Evolutionary conservation across 2,113 vertebrate genomes (phyloP).

Genomic region (Nymphicus hollandicus): DNA sequence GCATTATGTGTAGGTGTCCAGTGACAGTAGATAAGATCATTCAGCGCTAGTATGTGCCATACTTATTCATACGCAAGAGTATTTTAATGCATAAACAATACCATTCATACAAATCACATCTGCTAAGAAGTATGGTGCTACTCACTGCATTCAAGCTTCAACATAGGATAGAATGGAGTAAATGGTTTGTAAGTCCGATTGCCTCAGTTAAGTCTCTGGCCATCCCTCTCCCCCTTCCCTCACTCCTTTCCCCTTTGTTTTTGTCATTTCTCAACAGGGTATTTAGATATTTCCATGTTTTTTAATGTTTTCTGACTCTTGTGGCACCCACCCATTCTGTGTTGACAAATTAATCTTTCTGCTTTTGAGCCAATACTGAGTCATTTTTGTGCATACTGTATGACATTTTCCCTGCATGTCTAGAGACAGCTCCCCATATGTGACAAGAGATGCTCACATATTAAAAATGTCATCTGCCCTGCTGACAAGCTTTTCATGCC

Average conservation of each 20-base stretch:
- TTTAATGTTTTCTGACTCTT: neutral
- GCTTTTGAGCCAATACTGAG: neutral
- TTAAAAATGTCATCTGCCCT: neutral
- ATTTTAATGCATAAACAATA: neutral
- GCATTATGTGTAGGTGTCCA: neutral
- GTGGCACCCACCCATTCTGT: neutral
- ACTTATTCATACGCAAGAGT: neutral
- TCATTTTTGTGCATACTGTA: neutral
- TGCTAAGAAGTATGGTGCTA: neutral
- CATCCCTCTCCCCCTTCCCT: no score
- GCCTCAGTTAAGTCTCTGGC: neutral
- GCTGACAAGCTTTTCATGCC: neutral
- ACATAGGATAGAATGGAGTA: neutral
- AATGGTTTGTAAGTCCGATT: neutral
- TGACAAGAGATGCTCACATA: neutral
- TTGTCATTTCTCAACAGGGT: neutral
- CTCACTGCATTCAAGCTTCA: neutral
- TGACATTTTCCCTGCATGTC: neutral
- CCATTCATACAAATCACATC: neutral
- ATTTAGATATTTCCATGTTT: neutral
- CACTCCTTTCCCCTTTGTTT: neutral
- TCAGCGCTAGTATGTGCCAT: neutral
- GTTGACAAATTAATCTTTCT: neutral
- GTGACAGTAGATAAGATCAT: neutral
- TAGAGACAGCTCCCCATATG: neutral